Conservation (phyloP, 2,888 invertebrate genomes). For the Pollenia angustigena region DNA sequence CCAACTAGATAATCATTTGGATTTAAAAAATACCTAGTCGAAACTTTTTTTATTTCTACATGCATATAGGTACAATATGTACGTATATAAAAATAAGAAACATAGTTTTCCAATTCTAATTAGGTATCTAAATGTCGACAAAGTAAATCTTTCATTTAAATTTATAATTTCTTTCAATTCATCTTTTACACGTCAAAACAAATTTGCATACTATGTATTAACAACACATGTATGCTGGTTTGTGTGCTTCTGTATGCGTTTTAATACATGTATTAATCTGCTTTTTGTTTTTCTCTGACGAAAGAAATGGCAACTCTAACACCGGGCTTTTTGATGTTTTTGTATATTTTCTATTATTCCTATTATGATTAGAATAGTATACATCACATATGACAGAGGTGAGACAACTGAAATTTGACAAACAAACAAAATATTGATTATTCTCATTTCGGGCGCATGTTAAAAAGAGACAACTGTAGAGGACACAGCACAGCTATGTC, state of each 20-base stretch:
- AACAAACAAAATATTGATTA: slow-evolving; percentile 68
- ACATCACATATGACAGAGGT: slow-evolving; percentile 56
- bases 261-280: background rate
- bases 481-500: slow-evolving; percentile 60
- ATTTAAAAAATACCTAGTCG: too few species aligned
- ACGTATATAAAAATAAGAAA: too few species aligned
- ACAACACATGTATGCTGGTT: background rate
- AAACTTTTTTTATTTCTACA: too few species aligned
- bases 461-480: slow-evolving; percentile 55
- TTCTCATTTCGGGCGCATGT: slow-evolving; percentile 43
- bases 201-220: background rate
- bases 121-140: background rate
- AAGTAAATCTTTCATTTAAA: background rate
- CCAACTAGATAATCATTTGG: too few species aligned
- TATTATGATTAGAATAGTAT: slow-evolving; percentile 72
- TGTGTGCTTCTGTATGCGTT: background rate
- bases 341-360: slow-evolving; percentile 73
- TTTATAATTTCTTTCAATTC: background rate
- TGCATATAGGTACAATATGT: too few species aligned
- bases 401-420: slow-evolving; percentile 37
- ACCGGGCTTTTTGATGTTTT: slow-evolving; percentile 73
- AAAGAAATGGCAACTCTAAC: slow-evolving; percentile 66
- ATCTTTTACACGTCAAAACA: background rate
- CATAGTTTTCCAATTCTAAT: background rate
- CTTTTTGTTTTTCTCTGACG: background rate